phyloP scores from a whole-genome alignment of 2,888 invertebrate species.

The Latrodectus elegans region DNA sequence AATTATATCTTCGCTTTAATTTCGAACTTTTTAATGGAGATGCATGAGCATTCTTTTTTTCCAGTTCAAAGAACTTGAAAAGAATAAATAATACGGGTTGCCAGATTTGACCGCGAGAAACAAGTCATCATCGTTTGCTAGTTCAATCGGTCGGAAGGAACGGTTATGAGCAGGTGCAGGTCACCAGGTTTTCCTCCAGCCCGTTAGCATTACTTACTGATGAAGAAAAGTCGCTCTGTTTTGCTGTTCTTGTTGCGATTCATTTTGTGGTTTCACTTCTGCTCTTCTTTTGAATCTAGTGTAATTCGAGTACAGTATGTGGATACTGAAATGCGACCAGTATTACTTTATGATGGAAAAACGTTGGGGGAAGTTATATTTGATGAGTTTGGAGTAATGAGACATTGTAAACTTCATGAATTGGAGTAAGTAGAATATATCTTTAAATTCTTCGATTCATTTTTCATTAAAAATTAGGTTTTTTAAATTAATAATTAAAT shows the following conservation, averaged over 20 bases:
- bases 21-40: not conserved
- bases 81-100: slow-evolving; percentile 16
- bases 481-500: not conserved
- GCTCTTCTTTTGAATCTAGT: not conserved
- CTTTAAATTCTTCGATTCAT: not conserved
- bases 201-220: not conserved
- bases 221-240: not conserved
- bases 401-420: slow-evolving; percentile 56
- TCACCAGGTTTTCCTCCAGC: slow-evolving; percentile 45
- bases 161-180: slow-evolving; percentile 62
- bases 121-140: slow-evolving; percentile 9
- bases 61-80: slow-evolving; percentile 38
- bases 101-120: slow-evolving; percentile 55
- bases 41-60: slow-evolving; percentile 7
- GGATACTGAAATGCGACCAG: slow-evolving; percentile 14
- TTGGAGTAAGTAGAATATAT: slow-evolving; percentile 49
- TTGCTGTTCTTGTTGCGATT: not conserved
- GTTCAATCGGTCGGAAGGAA: slow-evolving; percentile 55
- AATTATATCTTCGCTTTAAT: not conserved
- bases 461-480: not conserved
- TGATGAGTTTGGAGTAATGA: slow-evolving; percentile 42
- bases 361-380: slow-evolving; percentile 56
- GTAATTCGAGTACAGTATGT: slow-evolving; percentile 3
- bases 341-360: slow-evolving; percentile 52
- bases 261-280: not conserved